These are phyloP conservation scores for Craseonycteris thonglongyai DNA, from an alignment of 2,113 vertebrate species.

Conservation along the genomic window DNA sequence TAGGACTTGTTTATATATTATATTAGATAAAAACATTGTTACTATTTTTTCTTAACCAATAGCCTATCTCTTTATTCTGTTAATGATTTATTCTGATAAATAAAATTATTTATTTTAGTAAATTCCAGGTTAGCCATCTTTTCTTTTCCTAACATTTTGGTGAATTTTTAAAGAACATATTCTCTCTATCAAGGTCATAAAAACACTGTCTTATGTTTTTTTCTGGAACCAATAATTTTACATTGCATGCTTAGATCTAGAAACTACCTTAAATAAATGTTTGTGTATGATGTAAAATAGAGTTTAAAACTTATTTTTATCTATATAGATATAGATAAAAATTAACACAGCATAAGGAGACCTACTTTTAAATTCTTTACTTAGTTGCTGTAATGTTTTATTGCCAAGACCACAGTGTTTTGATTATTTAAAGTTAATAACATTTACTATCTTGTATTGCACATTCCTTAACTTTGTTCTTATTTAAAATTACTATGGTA, in stretches of 20 bases:
- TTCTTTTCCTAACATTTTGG: not conserved
- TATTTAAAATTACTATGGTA: not conserved
- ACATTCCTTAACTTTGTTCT: not conserved
- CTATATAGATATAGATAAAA: not conserved
- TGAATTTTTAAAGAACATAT: not conserved
- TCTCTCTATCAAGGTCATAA: not conserved
- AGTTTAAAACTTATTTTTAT: not conserved
- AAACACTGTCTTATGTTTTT: not conserved
- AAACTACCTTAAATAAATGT: not conserved
- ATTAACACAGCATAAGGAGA: not conserved
- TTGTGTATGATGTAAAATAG: not conserved
- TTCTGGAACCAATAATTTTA: not conserved
- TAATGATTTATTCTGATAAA: not conserved
- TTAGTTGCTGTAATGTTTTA: not conserved
- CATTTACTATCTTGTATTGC: not conserved
- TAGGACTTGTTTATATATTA: not conserved
- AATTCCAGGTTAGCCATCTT: not conserved
- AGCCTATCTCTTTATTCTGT: not conserved
- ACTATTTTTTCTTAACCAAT: not conserved
- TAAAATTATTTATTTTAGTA: not conserved
- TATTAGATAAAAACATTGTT: not conserved
- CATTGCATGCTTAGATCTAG: not conserved
- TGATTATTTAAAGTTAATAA: not conserved
- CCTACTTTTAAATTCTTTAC: not conserved
- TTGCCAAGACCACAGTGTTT: not conserved